Percentiles rank a stretch among this genome's conserved stretches.
Conservation (phyloP, 1,140 invertebrate genomes). For the Battus philenor region DNA sequence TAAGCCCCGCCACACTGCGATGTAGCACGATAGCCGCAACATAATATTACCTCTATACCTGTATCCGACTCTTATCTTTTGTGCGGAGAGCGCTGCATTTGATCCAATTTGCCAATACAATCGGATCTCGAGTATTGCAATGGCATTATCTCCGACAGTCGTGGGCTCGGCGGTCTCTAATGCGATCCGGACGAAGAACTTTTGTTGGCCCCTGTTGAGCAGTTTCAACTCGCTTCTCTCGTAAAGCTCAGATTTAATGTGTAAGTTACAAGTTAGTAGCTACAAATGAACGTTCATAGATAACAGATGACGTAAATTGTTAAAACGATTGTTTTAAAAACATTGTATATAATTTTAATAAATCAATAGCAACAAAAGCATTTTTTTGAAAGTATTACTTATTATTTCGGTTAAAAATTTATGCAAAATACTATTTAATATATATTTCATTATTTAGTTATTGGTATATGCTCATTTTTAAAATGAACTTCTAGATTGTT, state of each 20-base stretch:
- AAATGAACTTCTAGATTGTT: too few relatives aligned
- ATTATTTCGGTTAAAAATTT: too few relatives aligned
- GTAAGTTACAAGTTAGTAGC: conserved; percentile 14
- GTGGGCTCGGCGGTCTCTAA: conserved; percentile 57
- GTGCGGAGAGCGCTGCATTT: conserved; percentile 71
- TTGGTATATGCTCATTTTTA: too few relatives aligned
- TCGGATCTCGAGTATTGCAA: conserved; percentile 70
- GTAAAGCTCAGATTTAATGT: conserved; percentile 15
- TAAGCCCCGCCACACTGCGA: conserved; percentile 27
- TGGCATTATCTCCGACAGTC: conserved; percentile 61
- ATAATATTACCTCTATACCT: conserved; percentile 51
- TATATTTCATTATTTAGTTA: too few relatives aligned
- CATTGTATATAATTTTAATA: too few relatives aligned
- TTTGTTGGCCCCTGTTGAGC: conserved; percentile 27
- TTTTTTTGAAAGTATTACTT: too few relatives aligned
- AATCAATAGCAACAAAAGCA: too few relatives aligned
- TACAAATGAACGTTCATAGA: conserved; percentile 1
- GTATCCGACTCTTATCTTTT: conserved; percentile 66
- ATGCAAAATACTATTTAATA: too few relatives aligned
- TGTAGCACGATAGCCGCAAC: conserved; percentile 44
- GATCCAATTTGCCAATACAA: conserved; percentile 77
- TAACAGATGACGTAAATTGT: too few relatives aligned
- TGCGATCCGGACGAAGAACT: conserved; percentile 52
- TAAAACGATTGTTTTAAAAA: too few relatives aligned
- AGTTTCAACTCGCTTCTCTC: conserved; percentile 12